Conservation (phyloP, 1,140 invertebrate genomes). For the Ridgeia piscesae region DNA sequence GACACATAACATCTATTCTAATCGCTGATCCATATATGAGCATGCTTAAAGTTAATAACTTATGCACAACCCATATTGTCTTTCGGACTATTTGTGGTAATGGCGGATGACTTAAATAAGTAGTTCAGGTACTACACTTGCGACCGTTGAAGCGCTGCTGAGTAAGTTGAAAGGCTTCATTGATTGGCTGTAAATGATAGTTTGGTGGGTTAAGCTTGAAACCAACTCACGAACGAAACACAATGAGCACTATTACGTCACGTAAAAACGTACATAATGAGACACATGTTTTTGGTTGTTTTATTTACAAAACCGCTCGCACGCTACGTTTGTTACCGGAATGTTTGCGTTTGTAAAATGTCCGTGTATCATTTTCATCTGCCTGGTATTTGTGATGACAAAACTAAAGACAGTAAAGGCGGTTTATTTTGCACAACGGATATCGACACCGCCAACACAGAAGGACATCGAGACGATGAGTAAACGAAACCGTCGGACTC, state of each 20-base stretch:
- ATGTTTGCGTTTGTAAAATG: neutral
- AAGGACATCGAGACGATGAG: neutral
- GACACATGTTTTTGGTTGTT: neutral
- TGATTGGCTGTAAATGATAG: neutral
- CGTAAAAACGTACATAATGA: neutral
- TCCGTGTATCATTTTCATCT: neutral
- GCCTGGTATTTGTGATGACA: neutral
- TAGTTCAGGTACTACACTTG: neutral
- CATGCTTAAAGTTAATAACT: neutral
- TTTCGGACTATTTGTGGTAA: neutral
- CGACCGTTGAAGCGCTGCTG: neutral
- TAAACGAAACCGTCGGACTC: neutral
- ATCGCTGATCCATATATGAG: neutral
- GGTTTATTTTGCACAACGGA: neutral
- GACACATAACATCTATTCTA: neutral
- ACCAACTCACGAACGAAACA: neutral
- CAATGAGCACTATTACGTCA: neutral
- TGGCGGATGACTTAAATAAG: neutral
- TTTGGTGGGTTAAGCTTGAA: neutral
- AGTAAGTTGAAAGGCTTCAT: neutral
- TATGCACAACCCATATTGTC: neutral
- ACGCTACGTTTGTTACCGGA: neutral
- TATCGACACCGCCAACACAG: neutral
- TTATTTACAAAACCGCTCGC: neutral
- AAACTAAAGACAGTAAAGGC: neutral